A percentile compares a stretch with the other conserved stretches of the same genome.
These are phyloP conservation scores for Apodemus agrarius DNA, from an alignment of 2,797 vertebrate species.

Conservation along the genomic window DNA sequence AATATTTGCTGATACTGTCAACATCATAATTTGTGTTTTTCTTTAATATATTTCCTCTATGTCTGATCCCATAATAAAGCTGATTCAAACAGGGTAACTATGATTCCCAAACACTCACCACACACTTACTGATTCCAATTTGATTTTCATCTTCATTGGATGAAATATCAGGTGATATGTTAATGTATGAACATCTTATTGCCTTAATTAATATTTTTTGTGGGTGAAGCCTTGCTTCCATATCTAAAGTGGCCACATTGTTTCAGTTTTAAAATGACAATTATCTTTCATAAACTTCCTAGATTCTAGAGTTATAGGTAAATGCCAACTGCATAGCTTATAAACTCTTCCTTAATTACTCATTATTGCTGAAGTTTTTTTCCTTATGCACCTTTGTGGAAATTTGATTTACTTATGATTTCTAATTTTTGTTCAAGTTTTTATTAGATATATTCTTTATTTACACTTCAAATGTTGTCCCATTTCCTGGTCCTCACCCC, in stretches of 20 bases:
- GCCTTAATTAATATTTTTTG: not conserved
- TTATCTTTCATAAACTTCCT: not conserved
- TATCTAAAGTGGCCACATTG: not conserved
- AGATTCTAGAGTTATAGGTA: not conserved
- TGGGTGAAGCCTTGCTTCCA: not conserved
- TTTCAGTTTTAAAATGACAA: not conserved
- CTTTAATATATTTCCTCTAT: not conserved
- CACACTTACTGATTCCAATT: not conserved
- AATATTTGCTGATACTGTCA: not conserved
- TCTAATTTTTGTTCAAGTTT: not conserved
- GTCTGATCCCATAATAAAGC: not conserved
- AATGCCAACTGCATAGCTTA: not conserved
- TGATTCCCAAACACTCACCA: not conserved
- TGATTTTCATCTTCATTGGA: not conserved
- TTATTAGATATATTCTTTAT: not conserved
- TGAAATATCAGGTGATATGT: not conserved
- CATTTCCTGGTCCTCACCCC: too few species aligned
- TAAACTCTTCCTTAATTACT: not conserved
- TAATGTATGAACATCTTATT: not conserved
- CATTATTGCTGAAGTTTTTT: not conserved
- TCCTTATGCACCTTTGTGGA: not conserved
- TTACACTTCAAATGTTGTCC: too few species aligned
- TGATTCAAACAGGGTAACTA: not conserved
- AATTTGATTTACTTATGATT: not conserved
- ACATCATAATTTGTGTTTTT: not conserved